Evolutionary conservation across 2,113 vertebrate species (phyloP), one percentile per base, ranked within the genome.

Genomic region (Nansenia antarctica): DNA sequence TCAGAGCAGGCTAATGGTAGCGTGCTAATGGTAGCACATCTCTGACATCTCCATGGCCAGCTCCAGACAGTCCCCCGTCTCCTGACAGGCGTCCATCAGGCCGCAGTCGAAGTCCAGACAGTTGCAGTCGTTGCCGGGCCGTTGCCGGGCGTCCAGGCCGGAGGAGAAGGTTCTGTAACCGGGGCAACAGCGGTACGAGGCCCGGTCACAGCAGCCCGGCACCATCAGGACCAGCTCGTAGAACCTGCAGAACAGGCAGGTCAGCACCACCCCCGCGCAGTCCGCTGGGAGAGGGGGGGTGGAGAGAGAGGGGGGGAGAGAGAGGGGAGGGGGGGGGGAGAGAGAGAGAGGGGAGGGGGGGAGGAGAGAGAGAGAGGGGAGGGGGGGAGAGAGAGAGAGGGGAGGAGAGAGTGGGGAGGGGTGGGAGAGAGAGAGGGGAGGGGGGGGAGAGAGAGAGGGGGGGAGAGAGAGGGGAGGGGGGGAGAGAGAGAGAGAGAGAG

Each of bases 11-110:
- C 24, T 34, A 20, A 8, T 12, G n/a, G 9, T 34, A 15, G 24
- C 22, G 30, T 9, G 15, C 78, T 86, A 93, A 65, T 70, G 91
- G 71, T 88, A 93, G 57, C 92, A 93, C 60, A 93, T 59, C 76
- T 93, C 89, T 0, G 92, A 93, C 53, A 92, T 76, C 83, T 93
- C 92, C 92, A 93, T 92, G 24, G 91, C 89, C 69, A 93, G 66
- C 79, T 93, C 92, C 69, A 93, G 74, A 42, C 91, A 93, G 42
- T 93, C 91, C 7, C 76, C 80, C 1, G 86, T 83, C 62, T 93
- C 92, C 0, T 91, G 82, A 70, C 92, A 92, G 76, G 77, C 78
- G 27, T 69, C 72, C 11, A 86, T 58, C 14, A 89, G 37, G 26
- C 87, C 82, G 30, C 89, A 92, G 80, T 92, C 90, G 45, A 85